Evolutionary conservation across 2,888 invertebrate species (phyloP), one percentile per base, ranked within the genome.

Genomic region (Oxyteleia sp.): DNA sequence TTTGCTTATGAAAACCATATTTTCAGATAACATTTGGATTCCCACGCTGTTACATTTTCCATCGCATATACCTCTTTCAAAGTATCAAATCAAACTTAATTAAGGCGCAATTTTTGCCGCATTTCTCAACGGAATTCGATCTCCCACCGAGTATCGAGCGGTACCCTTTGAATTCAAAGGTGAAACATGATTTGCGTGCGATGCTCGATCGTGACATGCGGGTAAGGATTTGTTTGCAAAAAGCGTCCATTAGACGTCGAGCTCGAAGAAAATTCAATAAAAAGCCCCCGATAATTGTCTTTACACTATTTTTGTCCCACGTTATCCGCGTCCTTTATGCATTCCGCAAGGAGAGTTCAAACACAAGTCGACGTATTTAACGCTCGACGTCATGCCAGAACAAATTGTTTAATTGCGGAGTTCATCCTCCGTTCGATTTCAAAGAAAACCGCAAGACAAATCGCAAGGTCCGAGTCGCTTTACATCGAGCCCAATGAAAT

Each of bases 121-220:
- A 43, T 43, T 43, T 43, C 4, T 13, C 13, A 10, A 43, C 13
- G 15, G 2, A 15, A 43, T 43, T 43, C 43, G 43, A 43, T 15
- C 13, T 43, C 8, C 13, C 10, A 43, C 10, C 16, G 43, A 13
- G 13, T 43, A 13, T 43, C 4, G 13, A 43, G 3, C 43, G 43
- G 4, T 43, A 15, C 8, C 43, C 43, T 15, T 13, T 13, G 43
- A 43, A 43, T 43, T 43, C 43, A 15, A 15, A 43, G 43, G 13
- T 43, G 43, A 43, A 43, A 43, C 43, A 43, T 43, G 43, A 43
- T 43, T 43, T 43, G 43, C 13, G 43, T 43, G 43, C 8, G 43
- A 43, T 2, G 15, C 43, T 13, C 4, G 1, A 13, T 43, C 16
- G 13, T 13, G 43, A 43, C 2, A 43, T 15, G 43, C 43, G 43